phyloP scores from a whole-genome alignment of 2,113 vertebrate species.

The Edolisoma coerulescens region DNA sequence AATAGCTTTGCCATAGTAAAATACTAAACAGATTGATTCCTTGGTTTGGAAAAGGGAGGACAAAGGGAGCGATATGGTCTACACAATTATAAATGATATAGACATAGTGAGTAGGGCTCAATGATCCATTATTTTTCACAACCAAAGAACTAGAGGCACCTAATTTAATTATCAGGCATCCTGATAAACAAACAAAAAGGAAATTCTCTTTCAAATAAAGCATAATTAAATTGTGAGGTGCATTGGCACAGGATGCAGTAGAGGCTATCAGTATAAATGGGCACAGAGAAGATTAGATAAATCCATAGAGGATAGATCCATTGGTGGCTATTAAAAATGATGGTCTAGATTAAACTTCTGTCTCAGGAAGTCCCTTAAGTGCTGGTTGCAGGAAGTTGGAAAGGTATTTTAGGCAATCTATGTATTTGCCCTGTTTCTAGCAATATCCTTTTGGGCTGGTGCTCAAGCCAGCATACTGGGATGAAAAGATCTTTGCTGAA shows the following conservation, averaged over 20 bases:
- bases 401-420: background rate
- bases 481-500: background rate
- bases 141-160: background rate
- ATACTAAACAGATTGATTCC: background rate
- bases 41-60: background rate
- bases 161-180: conserved; percentile 38
- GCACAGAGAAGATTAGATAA: conserved; percentile 34
- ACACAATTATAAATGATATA: background rate
- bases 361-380: conserved; percentile 1
- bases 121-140: conserved; percentile 28
- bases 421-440: background rate
- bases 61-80: background rate
- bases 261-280: conserved; percentile 35
- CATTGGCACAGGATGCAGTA: conserved; percentile 11
- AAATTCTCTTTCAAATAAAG: conserved; percentile 51
- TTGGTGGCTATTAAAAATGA: background rate
- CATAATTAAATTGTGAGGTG: conserved; percentile 50
- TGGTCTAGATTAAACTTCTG: background rate
- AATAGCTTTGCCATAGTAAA: background rate
- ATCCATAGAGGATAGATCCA: conserved; percentile 7
- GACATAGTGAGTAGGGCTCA: background rate
- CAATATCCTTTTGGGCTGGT: background rate
- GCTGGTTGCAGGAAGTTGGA: background rate
- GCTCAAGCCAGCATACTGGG: background rate
- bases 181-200: conserved; percentile 57